Evolutionary conservation across 1,140 invertebrate species (phyloP).

Genomic region (Adoxophyes honmai): DNA sequence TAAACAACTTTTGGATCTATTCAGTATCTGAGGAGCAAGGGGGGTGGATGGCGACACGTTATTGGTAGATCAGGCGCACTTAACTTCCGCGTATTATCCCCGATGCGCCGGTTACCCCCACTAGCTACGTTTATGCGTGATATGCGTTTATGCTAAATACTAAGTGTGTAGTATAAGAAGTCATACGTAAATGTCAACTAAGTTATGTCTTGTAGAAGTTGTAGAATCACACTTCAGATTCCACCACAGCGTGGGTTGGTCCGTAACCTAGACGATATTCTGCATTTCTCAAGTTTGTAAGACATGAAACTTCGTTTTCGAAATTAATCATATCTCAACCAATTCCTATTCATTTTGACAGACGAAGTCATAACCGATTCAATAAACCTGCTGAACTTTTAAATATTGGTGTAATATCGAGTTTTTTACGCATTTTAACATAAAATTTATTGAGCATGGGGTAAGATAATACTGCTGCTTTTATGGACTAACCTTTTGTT

Average conservation of each 20-base stretch:
- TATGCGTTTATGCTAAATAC: no score
- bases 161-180: no score
- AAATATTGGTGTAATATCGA: constrained; percentile 2
- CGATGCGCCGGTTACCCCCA: no score
- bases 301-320: constrained; percentile 50
- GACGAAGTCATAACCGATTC: background rate
- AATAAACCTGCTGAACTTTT: constrained; percentile 8
- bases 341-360: background rate
- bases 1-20: no score
- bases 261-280: constrained; percentile 38
- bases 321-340: constrained; percentile 24
- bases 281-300: constrained; percentile 41
- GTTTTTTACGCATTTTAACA: background rate
- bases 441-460: background rate
- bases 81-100: no score
- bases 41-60: no score
- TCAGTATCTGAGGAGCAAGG: no score
- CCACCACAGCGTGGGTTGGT: constrained; percentile 34
- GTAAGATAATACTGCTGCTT: background rate
- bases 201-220: background rate
- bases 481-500: background rate
- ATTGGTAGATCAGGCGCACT: no score
- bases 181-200: no score
- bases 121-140: no score
- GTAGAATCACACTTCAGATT: background rate